Percentiles rank a stretch among this genome's conserved stretches.
phyloP scores from a whole-genome alignment of 2,113 vertebrate genomes.

The Tilapia sparmanii region DNA sequence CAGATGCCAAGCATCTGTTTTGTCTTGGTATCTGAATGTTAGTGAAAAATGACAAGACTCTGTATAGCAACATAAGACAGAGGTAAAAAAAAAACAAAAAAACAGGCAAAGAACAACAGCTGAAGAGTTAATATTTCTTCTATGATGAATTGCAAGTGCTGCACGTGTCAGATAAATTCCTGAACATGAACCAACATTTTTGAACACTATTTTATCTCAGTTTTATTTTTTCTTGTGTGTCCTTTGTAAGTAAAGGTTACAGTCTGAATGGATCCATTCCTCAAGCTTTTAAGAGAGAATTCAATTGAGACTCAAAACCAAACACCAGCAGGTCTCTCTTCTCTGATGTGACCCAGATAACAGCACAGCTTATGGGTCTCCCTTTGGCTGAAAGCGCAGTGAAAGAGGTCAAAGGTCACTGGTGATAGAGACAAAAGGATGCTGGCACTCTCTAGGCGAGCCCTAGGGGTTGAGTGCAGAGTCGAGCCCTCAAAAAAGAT shows the following conservation, averaged over 20 bases:
- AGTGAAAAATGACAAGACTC: neutral
- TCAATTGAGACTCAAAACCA: neutral
- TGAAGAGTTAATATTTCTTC: neutral
- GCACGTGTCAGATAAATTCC: neutral
- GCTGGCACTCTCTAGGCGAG: neutral
- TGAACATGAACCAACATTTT: neutral
- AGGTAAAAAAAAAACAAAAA: neutral
- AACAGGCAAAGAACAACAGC: neutral
- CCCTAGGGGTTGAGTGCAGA: neutral
- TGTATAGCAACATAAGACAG: neutral
- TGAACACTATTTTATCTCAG: neutral
- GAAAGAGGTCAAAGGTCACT: slow-evolving; percentile 13
- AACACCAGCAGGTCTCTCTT: neutral
- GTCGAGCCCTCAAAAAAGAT: neutral
- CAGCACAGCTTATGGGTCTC: neutral
- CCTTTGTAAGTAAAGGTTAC: neutral
- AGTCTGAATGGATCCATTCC: neutral
- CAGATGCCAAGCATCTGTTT: neutral
- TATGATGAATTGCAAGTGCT: neutral
- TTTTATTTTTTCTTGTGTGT: neutral
- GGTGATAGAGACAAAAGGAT: neutral
- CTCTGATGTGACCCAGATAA: neutral
- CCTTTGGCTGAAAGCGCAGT: neutral
- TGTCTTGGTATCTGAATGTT: neutral
- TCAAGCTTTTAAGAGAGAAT: neutral